phyloP scores from a whole-genome alignment of 2,113 vertebrate genomes.

The Neotoma lepida region DNA sequence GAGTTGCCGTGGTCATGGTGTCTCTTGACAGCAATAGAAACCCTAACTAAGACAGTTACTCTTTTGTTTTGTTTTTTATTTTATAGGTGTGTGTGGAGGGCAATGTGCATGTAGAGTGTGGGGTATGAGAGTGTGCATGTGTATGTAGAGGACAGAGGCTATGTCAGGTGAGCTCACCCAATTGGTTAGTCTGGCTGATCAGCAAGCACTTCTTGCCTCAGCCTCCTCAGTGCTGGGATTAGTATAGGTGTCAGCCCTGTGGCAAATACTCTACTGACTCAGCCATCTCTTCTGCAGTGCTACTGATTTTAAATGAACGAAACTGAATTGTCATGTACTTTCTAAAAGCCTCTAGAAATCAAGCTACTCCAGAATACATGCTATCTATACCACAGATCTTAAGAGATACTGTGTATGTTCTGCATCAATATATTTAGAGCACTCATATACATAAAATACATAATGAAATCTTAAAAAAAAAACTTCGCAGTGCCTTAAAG shows the following conservation, averaged over 20 bases:
- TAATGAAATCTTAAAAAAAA: too few relatives aligned
- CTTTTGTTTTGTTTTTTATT: background rate
- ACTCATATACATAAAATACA: too few relatives aligned
- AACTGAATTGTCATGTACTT: conserved; percentile 14
- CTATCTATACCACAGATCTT: background rate
- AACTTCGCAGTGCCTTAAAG: too few relatives aligned
- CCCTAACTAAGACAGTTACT: background rate
- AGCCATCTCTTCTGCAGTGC: background rate
- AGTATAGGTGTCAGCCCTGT: background rate
- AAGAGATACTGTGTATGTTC: background rate
- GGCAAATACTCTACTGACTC: background rate
- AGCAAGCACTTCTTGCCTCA: background rate
- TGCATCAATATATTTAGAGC: background rate
- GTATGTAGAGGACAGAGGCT: background rate
- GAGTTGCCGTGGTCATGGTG: background rate
- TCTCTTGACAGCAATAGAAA: background rate
- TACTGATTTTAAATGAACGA: conserved; percentile 44
- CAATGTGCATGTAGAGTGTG: background rate
- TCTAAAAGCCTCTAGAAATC: background rate
- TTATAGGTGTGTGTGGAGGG: background rate
- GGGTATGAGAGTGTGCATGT: background rate
- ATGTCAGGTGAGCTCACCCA: background rate
- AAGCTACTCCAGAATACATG: background rate
- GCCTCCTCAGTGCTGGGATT: background rate
- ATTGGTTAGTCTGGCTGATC: background rate